phyloP scores from a whole-genome alignment of 2,797 vertebrate genomes.

The Crax fasciolata region DNA sequence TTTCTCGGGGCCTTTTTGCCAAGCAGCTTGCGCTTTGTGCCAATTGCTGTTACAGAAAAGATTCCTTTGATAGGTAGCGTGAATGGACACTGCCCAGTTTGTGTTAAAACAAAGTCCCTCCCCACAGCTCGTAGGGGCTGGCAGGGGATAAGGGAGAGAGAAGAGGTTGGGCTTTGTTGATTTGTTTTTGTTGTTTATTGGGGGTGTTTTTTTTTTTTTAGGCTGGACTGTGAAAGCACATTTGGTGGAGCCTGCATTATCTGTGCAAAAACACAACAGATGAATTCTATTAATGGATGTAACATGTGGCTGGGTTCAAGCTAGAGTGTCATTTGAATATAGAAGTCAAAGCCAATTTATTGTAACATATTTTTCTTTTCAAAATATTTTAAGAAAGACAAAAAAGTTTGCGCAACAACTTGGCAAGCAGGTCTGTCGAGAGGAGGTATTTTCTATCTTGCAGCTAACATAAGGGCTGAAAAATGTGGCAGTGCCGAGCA shows the following conservation, averaged over 20 bases:
- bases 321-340: constrained; percentile 64
- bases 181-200: neutral
- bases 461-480: constrained; percentile 78
- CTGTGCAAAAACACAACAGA: constrained; percentile 55
- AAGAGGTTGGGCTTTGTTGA: constrained; percentile 31
- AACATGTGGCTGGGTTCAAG: constrained; percentile 62
- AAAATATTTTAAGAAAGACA: constrained; percentile 82
- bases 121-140: neutral
- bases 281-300: constrained; percentile 69
- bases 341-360: constrained; percentile 72
- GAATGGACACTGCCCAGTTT: constrained; percentile 39
- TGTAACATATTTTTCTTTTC: constrained; percentile 82
- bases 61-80: constrained; percentile 45
- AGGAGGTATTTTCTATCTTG: constrained; percentile 78
- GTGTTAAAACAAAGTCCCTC: constrained; percentile 37
- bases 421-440: constrained; percentile 76
- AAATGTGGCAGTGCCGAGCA: constrained; percentile 66
- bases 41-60: constrained; percentile 58
- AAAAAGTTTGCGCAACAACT: constrained; percentile 79
- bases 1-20: constrained; percentile 50
- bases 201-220: neutral
- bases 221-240: neutral
- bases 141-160: neutral
- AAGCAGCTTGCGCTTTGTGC: constrained; percentile 64
- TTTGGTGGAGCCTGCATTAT: constrained; percentile 51